These are phyloP conservation scores for Globia sparganii DNA, from an alignment of 2,888 invertebrate genomes.

Conservation along the genomic window DNA sequence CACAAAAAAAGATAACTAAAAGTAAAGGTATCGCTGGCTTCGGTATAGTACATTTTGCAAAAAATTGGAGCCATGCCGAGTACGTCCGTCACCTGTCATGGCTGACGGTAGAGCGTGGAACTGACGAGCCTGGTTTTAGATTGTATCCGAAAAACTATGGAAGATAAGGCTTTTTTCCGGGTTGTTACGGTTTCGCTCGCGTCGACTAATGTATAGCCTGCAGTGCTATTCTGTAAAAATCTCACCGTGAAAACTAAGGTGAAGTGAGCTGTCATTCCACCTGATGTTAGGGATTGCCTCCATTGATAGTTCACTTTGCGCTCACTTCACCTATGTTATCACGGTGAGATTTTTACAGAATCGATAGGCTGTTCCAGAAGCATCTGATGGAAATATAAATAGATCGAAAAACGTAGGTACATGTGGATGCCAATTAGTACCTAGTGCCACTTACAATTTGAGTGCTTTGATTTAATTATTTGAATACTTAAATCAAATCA, in stretches of 20 bases:
- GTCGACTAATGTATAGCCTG: not conserved
- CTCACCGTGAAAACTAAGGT: too few species aligned
- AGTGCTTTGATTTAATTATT: too few species aligned
- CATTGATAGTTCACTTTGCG: too few species aligned
- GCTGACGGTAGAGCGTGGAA: slow-evolving; percentile 39
- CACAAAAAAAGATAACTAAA: slow-evolving; percentile 39
- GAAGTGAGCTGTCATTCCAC: too few species aligned
- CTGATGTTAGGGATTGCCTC: too few species aligned
- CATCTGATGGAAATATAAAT: not conserved
- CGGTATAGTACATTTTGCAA: slow-evolving; percentile 19
- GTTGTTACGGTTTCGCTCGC: not conserved
- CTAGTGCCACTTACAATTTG: too few species aligned
- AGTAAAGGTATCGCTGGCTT: slow-evolving; percentile 34
- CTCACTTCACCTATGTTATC: too few species aligned
- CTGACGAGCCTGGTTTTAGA: slow-evolving; percentile 37
- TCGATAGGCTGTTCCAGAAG: not conserved
- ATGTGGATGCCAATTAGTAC: not conserved
- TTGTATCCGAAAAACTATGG: slow-evolving; percentile 19
- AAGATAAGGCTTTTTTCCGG: slow-evolving; percentile 6
- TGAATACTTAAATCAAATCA: too few species aligned
- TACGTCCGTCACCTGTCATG: slow-evolving; percentile 51
- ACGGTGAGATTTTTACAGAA: too few species aligned
- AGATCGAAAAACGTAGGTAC: not conserved
- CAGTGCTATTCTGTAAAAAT: too few species aligned
- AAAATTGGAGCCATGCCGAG: slow-evolving; percentile 55